A percentile compares a stretch with the other conserved stretches of the same genome.
Conservation (phyloP, 2,113 vertebrate genomes). For the Rhinoptilus africanus region DNA sequence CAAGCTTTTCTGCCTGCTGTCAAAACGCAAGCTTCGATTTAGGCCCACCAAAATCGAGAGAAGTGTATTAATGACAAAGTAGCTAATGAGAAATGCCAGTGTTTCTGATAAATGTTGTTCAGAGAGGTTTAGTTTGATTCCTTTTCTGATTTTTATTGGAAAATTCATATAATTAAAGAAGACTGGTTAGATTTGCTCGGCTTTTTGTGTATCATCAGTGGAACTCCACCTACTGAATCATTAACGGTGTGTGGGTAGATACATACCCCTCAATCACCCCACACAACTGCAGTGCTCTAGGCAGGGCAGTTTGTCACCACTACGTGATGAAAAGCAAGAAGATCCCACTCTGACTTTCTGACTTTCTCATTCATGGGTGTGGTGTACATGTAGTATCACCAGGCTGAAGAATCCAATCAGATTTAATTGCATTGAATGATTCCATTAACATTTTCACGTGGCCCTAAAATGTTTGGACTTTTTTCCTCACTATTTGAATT, state of each 20-base stretch:
- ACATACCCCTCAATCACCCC: background rate
- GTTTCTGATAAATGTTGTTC: background rate
- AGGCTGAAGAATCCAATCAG: background rate
- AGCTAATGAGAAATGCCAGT: conserved; percentile 19
- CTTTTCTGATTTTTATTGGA: conserved; percentile 9
- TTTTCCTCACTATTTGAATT: background rate
- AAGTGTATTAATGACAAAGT: background rate
- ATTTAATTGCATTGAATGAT: background rate
- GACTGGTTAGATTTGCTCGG: background rate
- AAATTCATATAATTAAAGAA: background rate
- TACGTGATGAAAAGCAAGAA: background rate
- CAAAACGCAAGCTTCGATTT: background rate
- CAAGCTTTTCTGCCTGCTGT: background rate
- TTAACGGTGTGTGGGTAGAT: background rate
- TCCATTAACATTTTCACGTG: background rate
- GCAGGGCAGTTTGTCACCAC: background rate
- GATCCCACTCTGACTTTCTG: background rate
- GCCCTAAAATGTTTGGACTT: background rate
- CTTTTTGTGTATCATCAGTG: background rate
- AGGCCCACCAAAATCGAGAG: background rate
- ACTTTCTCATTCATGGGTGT: background rate
- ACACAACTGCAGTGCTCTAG: background rate
- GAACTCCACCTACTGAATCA: background rate
- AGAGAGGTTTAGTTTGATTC: background rate
- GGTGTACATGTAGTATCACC: background rate